A percentile compares a stretch with the other conserved stretches of the same genome.
These are phyloP conservation scores for Campylorhamphus procurvoides DNA, from an alignment of 2,113 vertebrate genomes.

Conservation along the genomic window DNA sequence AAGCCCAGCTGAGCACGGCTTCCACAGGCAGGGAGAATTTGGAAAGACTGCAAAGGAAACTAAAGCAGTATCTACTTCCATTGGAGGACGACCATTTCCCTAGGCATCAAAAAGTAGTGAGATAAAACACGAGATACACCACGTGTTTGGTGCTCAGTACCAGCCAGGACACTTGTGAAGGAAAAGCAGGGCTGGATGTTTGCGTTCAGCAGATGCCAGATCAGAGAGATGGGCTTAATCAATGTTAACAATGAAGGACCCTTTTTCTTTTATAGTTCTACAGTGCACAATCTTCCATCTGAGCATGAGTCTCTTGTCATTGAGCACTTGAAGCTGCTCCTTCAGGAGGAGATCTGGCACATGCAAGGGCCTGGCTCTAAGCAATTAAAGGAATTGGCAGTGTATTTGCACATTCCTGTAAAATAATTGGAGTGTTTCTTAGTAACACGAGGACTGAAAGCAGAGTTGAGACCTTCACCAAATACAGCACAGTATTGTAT, in stretches of 20 bases:
- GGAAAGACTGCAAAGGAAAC: neutral
- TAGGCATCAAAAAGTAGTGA: neutral
- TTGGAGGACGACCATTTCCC: neutral
- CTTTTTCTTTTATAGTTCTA: neutral
- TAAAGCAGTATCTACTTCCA: neutral
- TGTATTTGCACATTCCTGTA: neutral
- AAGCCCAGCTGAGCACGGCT: neutral
- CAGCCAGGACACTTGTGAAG: neutral
- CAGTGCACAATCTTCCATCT: neutral
- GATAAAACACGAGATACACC: neutral
- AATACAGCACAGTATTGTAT: rapidly evolving
- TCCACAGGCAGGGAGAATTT: neutral
- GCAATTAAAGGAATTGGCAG: neutral
- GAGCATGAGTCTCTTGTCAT: neutral
- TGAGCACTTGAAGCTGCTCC: neutral
- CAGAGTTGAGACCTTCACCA: neutral
- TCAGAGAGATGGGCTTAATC: neutral
- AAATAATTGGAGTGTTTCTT: neutral
- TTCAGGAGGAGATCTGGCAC: neutral
- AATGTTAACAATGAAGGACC: neutral
- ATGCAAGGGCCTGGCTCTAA: neutral
- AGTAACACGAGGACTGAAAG: neutral
- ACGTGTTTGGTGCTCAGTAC: neutral
- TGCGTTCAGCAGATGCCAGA: neutral
- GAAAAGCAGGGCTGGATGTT: neutral